Conservation (phyloP, 2,888 invertebrate species). For the Ectemnius cavifrons region DNA sequence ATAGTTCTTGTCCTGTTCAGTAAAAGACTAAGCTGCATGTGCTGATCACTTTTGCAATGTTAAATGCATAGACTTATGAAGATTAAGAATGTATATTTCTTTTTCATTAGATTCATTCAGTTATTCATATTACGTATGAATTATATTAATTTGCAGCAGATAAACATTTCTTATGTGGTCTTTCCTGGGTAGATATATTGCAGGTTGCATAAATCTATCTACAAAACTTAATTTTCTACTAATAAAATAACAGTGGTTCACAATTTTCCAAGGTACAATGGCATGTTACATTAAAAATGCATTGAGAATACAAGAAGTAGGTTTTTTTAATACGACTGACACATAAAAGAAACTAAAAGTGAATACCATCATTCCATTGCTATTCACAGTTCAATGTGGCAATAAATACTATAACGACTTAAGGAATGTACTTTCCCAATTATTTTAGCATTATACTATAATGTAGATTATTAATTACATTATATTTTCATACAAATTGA, state of each 20-base stretch:
- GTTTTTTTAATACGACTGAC: conserved; percentile 16
- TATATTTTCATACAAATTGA: neutral
- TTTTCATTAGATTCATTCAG: neutral
- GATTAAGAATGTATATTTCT: neutral
- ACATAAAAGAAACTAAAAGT: conserved; percentile 14
- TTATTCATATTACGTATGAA: neutral
- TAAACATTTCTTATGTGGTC: neutral
- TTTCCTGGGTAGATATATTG: neutral
- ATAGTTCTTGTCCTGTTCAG: neutral
- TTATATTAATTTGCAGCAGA: neutral
- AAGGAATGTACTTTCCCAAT: conserved; percentile 1
- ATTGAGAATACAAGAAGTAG: conserved; percentile 14
- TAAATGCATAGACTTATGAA: neutral
- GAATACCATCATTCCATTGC: conserved; percentile 37
- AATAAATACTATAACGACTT: neutral
- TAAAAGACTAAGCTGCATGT: neutral
- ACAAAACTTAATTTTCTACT: conserved; percentile 18
- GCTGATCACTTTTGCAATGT: neutral
- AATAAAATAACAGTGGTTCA: conserved; percentile 33
- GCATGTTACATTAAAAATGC: conserved; percentile 30
- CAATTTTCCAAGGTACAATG: conserved; percentile 44
- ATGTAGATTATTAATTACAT: conserved; percentile 11
- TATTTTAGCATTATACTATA: neutral
- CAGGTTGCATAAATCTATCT: conserved; percentile 10
- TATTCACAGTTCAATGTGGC: neutral